Base-by-base conservation (phyloP, 1,140 invertebrate species). In the Drosophila santomea region DNA sequence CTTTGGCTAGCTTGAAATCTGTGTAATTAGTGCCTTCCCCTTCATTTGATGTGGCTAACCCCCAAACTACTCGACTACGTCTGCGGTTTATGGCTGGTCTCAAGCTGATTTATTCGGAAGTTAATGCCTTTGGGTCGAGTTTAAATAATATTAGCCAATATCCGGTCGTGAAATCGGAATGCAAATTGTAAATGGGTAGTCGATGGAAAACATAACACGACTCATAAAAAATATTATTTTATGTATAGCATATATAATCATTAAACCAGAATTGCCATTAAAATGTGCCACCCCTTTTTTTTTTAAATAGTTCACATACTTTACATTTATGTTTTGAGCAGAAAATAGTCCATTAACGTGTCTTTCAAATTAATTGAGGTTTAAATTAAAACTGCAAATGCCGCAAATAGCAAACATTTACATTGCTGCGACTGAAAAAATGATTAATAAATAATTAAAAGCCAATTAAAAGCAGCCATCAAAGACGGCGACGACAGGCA, bases 361-460 rank as follows among this genome's bases (percentile, higher is more conserved):
- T 58, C 54, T 58, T 67, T 67, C 15, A 55, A 76, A 76, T 76
- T 76, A 76, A 76, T 76, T 67, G 73, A 54, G 41, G 52, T 52
- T 67, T n/a, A 41, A 58, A 75, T 52, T 75, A 66, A 41, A 43
- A 39, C 72, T 55, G 32, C 35, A 43, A 75, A 76, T 67, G 43
- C 54, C 61, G 35, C 54, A 76, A 57, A 75, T 75, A 28, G 47
- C 57, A 47, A 67, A 35, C 63, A 57, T 63, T 71, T 76, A 44
- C 20, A 74, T 14, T 36, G 54, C 52, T 28, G n/a, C 12, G 32
- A 54, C 38, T 38, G 35, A 57, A 72, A 71, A 61, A 54, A 67
- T 60, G 69, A 45, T 78, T 83, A 66, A 82, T 72, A 56, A 74
- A 64, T 71, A 76, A 89, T 88, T 83, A 80, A 89, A 80, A 60